Evolutionary conservation across 2,797 vertebrate species (phyloP).

Genomic region (Galago senegalensis): DNA sequence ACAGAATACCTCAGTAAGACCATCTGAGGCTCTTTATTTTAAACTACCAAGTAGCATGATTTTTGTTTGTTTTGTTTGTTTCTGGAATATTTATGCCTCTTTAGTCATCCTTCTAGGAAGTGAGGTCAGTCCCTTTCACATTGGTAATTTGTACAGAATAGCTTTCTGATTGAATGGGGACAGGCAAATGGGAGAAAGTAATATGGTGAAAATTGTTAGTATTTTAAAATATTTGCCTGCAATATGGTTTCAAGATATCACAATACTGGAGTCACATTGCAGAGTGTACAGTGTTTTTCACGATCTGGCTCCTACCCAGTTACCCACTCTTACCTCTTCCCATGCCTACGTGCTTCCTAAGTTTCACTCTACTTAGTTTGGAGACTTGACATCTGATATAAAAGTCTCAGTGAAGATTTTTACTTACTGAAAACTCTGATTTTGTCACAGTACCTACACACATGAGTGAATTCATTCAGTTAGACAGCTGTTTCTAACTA

Average conservation of each 20-base stretch:
- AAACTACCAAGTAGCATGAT: background rate
- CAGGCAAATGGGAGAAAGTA: background rate
- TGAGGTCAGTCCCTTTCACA: background rate
- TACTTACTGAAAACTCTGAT: background rate
- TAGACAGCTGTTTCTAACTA: background rate
- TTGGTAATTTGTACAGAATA: background rate
- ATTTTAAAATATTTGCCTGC: background rate
- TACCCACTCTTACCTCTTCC: background rate
- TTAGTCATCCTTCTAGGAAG: background rate
- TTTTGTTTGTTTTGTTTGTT: slow-evolving; percentile 26
- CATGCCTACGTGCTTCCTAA: background rate
- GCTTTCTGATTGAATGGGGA: background rate
- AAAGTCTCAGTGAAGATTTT: background rate
- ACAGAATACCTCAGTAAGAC: background rate
- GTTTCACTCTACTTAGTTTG: background rate
- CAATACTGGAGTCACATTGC: background rate
- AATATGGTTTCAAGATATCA: background rate
- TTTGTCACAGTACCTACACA: background rate
- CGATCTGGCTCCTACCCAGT: background rate
- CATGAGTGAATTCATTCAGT: background rate
- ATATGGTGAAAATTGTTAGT: background rate
- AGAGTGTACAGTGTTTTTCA: background rate
- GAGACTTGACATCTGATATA: background rate
- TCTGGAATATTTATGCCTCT: background rate
- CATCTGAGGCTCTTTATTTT: background rate